Percentiles rank a stretch among this genome's conserved stretches.
These are phyloP conservation scores for Megaceryle maxima DNA, from an alignment of 2,113 vertebrate genomes.

Conservation along the genomic window DNA sequence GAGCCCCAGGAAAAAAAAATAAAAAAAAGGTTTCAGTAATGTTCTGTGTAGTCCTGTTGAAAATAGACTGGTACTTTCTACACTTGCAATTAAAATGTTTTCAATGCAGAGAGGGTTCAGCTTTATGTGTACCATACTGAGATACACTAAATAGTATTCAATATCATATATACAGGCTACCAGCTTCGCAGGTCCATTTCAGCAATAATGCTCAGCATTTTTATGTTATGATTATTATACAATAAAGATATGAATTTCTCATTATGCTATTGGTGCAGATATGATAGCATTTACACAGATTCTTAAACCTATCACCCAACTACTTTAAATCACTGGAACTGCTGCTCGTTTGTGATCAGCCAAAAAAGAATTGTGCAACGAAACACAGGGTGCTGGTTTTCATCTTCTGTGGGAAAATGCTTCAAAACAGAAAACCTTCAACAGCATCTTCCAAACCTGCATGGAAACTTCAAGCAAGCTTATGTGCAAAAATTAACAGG, in stretches of 20 bases:
- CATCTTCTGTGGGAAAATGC: neutral
- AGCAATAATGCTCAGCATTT: neutral
- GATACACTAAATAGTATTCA: neutral
- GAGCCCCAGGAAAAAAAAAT: neutral
- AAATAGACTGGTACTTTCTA: neutral
- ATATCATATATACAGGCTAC: neutral
- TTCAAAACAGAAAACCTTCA: neutral
- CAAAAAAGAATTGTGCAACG: neutral
- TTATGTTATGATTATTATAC: slow-evolving; percentile 14
- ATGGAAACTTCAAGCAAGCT: neutral
- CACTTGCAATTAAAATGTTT: neutral
- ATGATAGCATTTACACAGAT: slow-evolving; percentile 3
- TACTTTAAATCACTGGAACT: slow-evolving; percentile 18
- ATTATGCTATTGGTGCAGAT: neutral
- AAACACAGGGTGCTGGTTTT: neutral
- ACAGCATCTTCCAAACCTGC: neutral
- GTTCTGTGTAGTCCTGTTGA: neutral
- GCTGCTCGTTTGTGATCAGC: neutral
- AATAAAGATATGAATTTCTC: slow-evolving; percentile 26
- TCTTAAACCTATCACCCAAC: slow-evolving; percentile 1
- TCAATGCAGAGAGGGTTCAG: neutral
- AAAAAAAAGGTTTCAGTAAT: neutral
- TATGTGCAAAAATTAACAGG: neutral
- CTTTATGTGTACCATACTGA: neutral
- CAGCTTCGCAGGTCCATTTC: neutral